Conservation (phyloP, 2,797 vertebrate species). For the Sebastes matsubarae region DNA sequence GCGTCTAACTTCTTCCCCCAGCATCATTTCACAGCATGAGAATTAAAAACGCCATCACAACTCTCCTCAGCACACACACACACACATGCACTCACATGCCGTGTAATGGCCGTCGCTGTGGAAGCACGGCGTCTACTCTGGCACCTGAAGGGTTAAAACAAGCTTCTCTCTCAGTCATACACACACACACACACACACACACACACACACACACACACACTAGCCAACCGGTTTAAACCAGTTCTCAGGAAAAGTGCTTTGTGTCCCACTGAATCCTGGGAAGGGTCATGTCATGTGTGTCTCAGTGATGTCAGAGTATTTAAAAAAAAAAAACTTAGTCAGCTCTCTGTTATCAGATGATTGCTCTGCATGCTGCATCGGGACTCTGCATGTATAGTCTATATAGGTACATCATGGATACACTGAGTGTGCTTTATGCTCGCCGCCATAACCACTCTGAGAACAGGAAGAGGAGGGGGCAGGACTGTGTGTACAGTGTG, state of each 20-base stretch:
- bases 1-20: slow-evolving; percentile 34
- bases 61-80: not conserved
- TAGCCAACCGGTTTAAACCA: slow-evolving; percentile 90
- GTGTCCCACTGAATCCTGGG: slow-evolving; percentile 94
- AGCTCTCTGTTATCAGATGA: slow-evolving; percentile 76
- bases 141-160: slow-evolving; percentile 88
- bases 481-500: slow-evolving; percentile 20
- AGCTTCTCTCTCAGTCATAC: slow-evolving; percentile 75
- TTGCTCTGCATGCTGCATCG: slow-evolving; percentile 25
- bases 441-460: slow-evolving; percentile 11
- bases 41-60: slow-evolving; percentile 7
- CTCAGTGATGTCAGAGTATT: slow-evolving; percentile 91
- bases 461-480: slow-evolving; percentile 44
- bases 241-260: slow-evolving; percentile 97
- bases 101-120: slow-evolving; percentile 63
- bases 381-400: slow-evolving; percentile 7
- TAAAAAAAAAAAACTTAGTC: slow-evolving; percentile 83
- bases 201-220: slow-evolving; percentile 72
- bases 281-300: slow-evolving; percentile 98
- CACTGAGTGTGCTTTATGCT: slow-evolving; percentile 33
- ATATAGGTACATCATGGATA: slow-evolving; percentile 40
- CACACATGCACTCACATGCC: not conserved
- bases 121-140: slow-evolving; percentile 42
- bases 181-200: slow-evolving; percentile 65
- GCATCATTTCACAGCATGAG: slow-evolving; percentile 37